A percentile compares a stretch with the other conserved stretches of the same genome.
Evolutionary conservation across 2,113 vertebrate species (phyloP).

Genomic region (Psophia crepitans): DNA sequence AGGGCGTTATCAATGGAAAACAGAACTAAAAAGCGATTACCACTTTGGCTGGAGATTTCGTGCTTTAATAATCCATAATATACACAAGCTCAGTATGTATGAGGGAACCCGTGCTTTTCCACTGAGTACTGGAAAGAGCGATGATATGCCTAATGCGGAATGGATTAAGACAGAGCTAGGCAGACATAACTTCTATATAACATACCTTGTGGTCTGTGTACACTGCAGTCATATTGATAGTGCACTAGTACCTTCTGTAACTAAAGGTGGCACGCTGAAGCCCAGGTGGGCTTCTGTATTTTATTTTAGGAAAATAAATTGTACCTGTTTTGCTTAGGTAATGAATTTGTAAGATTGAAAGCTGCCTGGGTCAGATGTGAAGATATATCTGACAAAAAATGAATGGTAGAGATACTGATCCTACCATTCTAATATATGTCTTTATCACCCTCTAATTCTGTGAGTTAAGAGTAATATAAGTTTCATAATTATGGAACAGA

Average conservation of each 20-base stretch:
- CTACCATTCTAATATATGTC: neutral
- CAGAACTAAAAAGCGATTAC: neutral
- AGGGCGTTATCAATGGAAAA: neutral
- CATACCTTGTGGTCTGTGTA: constrained; percentile 12
- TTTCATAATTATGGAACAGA: neutral
- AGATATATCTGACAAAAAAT: neutral
- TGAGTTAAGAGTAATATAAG: neutral
- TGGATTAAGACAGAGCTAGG: neutral
- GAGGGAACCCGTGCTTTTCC: neutral
- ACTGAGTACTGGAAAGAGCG: neutral
- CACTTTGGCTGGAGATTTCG: neutral
- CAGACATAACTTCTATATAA: neutral
- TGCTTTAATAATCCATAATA: neutral
- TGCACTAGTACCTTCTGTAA: constrained; percentile 19
- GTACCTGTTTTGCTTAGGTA: neutral
- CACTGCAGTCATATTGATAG: constrained; percentile 5
- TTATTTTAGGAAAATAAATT: neutral
- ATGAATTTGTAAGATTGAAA: neutral
- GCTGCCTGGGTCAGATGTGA: neutral
- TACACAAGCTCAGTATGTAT: neutral
- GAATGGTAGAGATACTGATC: neutral
- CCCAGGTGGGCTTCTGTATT: neutral
- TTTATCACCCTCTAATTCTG: neutral
- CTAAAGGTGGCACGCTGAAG: neutral
- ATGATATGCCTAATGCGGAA: neutral